phyloP scores from a whole-genome alignment of 2,113 vertebrate genomes.

The Callaeas wilsoni region DNA sequence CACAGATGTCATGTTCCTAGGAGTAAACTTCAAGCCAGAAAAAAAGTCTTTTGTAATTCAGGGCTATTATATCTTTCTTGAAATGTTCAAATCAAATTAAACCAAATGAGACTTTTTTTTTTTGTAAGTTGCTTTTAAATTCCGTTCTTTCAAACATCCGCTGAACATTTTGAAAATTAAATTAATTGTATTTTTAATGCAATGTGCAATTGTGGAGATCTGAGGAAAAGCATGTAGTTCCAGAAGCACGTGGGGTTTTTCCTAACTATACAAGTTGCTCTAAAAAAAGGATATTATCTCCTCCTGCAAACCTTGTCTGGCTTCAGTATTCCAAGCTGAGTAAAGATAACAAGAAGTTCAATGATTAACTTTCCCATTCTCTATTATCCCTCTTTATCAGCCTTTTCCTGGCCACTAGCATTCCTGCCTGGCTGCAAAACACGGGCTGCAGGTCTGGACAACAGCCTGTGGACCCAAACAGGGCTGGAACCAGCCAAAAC shows the following conservation, averaged over 20 bases:
- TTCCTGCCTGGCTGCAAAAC: neutral
- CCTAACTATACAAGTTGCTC: neutral
- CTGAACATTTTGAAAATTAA: neutral
- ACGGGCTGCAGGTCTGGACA: neutral
- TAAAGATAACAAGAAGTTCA: neutral
- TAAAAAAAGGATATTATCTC: neutral
- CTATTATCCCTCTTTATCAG: neutral
- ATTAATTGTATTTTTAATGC: neutral
- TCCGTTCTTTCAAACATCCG: neutral
- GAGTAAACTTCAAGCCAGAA: neutral
- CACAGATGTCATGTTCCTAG: neutral
- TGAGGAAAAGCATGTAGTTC: neutral
- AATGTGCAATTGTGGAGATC: neutral
- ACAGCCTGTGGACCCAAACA: fast-evolving
- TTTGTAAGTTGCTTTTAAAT: neutral
- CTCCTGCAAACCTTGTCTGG: neutral
- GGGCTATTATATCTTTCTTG: neutral
- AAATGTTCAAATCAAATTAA: neutral
- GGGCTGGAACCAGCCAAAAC: neutral
- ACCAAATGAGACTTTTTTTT: neutral
- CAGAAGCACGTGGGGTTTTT: neutral
- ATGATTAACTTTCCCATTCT: conserved; percentile 12
- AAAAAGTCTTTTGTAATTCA: neutral
- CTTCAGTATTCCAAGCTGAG: neutral
- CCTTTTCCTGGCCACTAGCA: neutral